Evolutionary conservation across 1,140 invertebrate species (phyloP).

Genomic region (Dreissena rostriformis): DNA sequence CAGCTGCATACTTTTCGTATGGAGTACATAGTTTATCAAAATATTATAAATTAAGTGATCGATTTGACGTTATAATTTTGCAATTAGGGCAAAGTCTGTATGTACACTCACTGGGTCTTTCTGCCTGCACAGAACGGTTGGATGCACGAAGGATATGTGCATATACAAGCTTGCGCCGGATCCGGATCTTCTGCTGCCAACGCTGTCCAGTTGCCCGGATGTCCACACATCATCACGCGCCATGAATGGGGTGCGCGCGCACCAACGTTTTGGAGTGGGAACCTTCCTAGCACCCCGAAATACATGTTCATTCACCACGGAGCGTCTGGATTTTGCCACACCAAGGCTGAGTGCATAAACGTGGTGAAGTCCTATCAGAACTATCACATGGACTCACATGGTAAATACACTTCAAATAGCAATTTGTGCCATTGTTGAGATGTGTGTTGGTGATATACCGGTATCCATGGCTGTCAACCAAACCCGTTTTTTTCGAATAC

Average conservation of each 20-base stretch:
- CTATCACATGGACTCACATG: slow-evolving; percentile 86
- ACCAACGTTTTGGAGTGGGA: slow-evolving; percentile 10
- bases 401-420: slow-evolving; percentile 55
- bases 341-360: slow-evolving; percentile 82
- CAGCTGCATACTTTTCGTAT: no score
- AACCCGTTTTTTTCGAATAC: no score
- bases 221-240: slow-evolving; percentile 68
- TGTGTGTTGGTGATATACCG: no score
- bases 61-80: no score
- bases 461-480: no score
- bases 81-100: neutral
- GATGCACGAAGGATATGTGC: slow-evolving; percentile 40
- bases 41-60: no score
- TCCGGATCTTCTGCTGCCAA: neutral
- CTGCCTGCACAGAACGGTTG: slow-evolving; percentile 24
- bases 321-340: slow-evolving; percentile 84
- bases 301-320: slow-evolving; percentile 86
- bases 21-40: no score
- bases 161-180: slow-evolving; percentile 2
- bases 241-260: slow-evolving; percentile 68
- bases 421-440: no score
- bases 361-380: slow-evolving; percentile 86
- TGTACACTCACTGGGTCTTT: neutral
- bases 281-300: slow-evolving; percentile 49
- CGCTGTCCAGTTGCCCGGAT: slow-evolving; percentile 58